Conservation (phyloP, 2,888 invertebrate species). For the Drosophila aldrichi region DNA sequence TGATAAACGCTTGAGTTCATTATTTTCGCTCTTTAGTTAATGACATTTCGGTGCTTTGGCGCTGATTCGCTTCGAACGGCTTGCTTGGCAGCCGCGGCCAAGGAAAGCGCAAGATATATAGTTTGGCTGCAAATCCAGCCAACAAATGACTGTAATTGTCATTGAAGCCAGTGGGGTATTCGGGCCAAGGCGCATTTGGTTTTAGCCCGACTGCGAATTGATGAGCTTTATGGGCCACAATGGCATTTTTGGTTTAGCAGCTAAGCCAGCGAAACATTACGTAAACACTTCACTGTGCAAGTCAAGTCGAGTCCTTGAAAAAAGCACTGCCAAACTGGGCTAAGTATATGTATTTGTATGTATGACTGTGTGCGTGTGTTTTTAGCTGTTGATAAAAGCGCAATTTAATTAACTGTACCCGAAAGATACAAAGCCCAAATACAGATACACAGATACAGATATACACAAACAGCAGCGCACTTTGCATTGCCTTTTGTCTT, state of each 20-base stretch:
- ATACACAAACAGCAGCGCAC: slow-evolving; percentile 24
- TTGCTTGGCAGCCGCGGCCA: not conserved
- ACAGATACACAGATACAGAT: slow-evolving; percentile 28
- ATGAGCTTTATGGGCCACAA: slow-evolving; percentile 52
- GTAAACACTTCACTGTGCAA: slow-evolving; percentile 46
- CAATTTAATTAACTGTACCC: slow-evolving; percentile 63
- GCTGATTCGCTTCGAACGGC: not conserved
- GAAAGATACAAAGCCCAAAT: slow-evolving; percentile 42
- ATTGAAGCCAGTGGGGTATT: slow-evolving; percentile 26
- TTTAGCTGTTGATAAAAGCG: slow-evolving; percentile 50
- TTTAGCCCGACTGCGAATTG: slow-evolving; percentile 38
- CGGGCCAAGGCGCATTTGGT: slow-evolving; percentile 24
- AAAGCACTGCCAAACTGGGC: slow-evolving; percentile 3
- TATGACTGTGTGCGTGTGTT: slow-evolving; percentile 8
- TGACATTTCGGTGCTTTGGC: slow-evolving; percentile 9
- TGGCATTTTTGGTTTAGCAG: slow-evolving; percentile 46
- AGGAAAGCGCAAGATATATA: slow-evolving; percentile 21
- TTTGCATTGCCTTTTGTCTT: slow-evolving; percentile 34
- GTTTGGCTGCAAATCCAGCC: slow-evolving; percentile 41
- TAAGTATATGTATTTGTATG: slow-evolving; percentile 1
- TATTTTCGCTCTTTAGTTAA: slow-evolving; percentile 13
- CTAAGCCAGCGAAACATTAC: slow-evolving; percentile 54
- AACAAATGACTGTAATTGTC: slow-evolving; percentile 57
- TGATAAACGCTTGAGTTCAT: slow-evolving; percentile 10
- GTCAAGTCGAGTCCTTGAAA: slow-evolving; percentile 53